phyloP scores from a whole-genome alignment of 2,888 invertebrate species.

The Tuta absoluta region DNA sequence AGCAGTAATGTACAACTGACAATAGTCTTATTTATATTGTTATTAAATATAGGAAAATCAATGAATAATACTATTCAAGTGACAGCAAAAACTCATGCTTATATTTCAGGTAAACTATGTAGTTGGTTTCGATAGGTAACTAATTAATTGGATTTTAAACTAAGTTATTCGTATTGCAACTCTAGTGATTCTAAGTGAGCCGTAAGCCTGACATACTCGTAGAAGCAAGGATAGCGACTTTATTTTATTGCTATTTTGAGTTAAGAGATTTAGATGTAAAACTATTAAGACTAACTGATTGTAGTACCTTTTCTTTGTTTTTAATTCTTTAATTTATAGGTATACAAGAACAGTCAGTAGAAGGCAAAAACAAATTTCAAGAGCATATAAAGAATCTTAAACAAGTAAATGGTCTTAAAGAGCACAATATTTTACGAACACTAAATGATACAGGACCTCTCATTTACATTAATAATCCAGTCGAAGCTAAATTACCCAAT shows the following conservation, averaged over 20 bases:
- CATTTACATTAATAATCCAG: slow-evolving; percentile 68
- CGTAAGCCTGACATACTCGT: no score
- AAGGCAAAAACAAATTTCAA: slow-evolving; percentile 18
- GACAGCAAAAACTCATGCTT: not conserved
- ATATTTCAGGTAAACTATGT: slow-evolving; percentile 1
- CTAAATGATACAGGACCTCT: slow-evolving; percentile 39
- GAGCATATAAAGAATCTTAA: slow-evolving; percentile 62
- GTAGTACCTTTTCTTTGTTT: no score
- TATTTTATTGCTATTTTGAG: no score
- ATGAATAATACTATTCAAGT: not conserved
- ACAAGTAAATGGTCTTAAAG: slow-evolving; percentile 65
- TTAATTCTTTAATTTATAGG: no score
- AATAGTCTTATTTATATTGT: not conserved
- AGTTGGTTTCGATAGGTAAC: not conserved
- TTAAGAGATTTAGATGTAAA: no score
- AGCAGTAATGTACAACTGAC: not conserved
- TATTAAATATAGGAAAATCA: not conserved
- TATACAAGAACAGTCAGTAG: not conserved
- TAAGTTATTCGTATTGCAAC: no score
- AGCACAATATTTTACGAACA: slow-evolving; percentile 55
- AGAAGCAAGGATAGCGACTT: no score
- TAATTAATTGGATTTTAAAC: no score
- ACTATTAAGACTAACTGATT: no score
- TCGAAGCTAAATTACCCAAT: slow-evolving; percentile 63
- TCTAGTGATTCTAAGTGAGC: no score